phyloP scores from a whole-genome alignment of 1,140 invertebrate genomes.

The Drosophila subobscura region DNA sequence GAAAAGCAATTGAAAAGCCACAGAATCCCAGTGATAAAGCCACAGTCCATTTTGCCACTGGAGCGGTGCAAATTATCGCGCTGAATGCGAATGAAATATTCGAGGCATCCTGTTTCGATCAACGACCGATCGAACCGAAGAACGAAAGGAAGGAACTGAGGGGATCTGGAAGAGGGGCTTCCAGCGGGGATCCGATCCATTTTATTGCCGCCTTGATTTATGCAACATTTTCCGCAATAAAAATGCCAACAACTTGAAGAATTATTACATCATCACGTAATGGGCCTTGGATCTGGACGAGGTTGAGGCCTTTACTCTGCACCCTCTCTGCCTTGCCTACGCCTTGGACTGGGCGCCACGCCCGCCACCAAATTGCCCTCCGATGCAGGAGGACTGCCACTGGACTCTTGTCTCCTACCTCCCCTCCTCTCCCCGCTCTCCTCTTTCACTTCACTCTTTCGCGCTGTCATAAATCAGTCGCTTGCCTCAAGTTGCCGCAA shows the following conservation, averaged over 20 bases:
- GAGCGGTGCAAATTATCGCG: conserved; percentile 56
- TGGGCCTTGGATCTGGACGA: conserved; percentile 49
- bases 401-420: no score
- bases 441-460: conserved; percentile 53
- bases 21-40: conserved; percentile 7
- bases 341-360: conserved; percentile 56
- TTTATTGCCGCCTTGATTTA: conserved; percentile 79
- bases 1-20: conserved; percentile 36
- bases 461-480: conserved; percentile 75
- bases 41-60: conserved; percentile 30
- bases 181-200: conserved; percentile 58
- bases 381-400: conserved; percentile 29
- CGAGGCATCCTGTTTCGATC: conserved; percentile 65
- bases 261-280: conserved; percentile 81
- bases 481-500: conserved; percentile 54
- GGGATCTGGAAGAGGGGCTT: conserved; percentile 10
- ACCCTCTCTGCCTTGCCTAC: conserved; percentile 11
- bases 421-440: conserved; percentile 8
- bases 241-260: conserved; percentile 74
- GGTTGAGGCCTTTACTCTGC: conserved; percentile 13
- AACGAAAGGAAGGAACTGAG: neutral
- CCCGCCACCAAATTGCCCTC: conserved; percentile 73
- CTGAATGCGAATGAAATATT: conserved; percentile 62
- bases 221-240: conserved; percentile 79
- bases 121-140: conserved; percentile 11